Percentiles rank a stretch among this genome's conserved stretches.
Conservation (phyloP, 2,888 invertebrate species). For the Lasioglossum figueresi region DNA sequence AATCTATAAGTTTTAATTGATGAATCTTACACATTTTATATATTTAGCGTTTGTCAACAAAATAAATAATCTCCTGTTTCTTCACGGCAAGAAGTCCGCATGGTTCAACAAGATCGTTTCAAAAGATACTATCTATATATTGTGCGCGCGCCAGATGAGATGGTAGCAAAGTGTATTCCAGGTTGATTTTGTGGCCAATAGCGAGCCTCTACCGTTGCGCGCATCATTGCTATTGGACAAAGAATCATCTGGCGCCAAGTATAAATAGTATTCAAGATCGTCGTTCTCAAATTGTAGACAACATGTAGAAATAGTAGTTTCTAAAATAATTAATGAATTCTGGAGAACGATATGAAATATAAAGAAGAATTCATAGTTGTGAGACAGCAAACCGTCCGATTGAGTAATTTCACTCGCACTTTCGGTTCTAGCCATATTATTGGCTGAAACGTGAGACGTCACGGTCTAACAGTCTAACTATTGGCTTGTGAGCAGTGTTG, state of each 20-base stretch:
- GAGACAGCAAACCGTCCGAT: too few relatives aligned
- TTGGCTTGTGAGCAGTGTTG: too few relatives aligned
- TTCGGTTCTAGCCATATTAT: too few relatives aligned
- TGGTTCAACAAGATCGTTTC: neutral
- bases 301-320: neutral
- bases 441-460: too few relatives aligned
- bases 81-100: neutral
- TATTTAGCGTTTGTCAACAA: slow-evolving; percentile 2
- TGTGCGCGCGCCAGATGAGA: too few relatives aligned
- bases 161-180: too few relatives aligned
- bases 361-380: neutral
- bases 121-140: neutral
- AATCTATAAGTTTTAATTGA: slow-evolving; percentile 21
- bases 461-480: too few relatives aligned
- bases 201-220: too few relatives aligned
- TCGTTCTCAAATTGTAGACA: neutral
- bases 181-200: neutral
- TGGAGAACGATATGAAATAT: neutral
- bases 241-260: neutral
- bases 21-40: slow-evolving; percentile 50
- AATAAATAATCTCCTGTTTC: neutral
- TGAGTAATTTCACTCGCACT: too few relatives aligned
- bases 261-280: neutral
- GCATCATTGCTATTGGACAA: too few relatives aligned
- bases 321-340: neutral